phyloP scores from a whole-genome alignment of 2,797 vertebrate species.

The Brachymystax lenok region DNA sequence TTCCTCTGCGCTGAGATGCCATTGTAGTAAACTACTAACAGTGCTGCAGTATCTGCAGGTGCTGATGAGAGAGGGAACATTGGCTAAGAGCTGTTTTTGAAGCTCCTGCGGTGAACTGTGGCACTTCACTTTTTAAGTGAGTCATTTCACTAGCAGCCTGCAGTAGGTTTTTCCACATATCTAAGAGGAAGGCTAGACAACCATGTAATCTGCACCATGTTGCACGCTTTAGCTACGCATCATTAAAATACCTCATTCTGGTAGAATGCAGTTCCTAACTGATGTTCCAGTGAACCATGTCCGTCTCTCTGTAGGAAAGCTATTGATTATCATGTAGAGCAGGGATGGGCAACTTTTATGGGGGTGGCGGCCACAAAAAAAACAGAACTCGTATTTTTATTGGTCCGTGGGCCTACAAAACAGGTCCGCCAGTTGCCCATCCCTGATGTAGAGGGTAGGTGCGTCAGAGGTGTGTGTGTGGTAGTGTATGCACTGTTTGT shows the following conservation, averaged over 20 bases:
- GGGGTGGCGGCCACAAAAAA: too few species aligned
- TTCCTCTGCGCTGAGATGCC: neutral
- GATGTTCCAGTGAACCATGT: neutral
- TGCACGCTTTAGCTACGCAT: neutral
- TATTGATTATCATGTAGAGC: too few species aligned
- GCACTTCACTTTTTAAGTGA: neutral
- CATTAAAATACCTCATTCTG: neutral
- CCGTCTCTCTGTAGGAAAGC: too few species aligned
- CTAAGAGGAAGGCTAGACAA: neutral
- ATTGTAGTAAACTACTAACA: neutral
- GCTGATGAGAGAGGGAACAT: neutral
- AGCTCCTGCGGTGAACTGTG: neutral
- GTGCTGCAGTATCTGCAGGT: neutral
- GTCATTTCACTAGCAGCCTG: neutral
- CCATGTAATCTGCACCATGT: neutral
- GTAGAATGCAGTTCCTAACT: neutral
- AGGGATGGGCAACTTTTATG: too few species aligned
- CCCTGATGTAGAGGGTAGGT: too few species aligned
- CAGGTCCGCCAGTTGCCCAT: too few species aligned
- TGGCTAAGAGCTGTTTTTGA: neutral
- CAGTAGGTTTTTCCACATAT: neutral
- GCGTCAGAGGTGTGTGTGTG: too few species aligned
- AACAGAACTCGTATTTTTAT: too few species aligned
- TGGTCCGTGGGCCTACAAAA: too few species aligned
- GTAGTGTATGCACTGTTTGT: too few species aligned